A percentile compares a stretch with the other conserved stretches of the same genome.
Evolutionary conservation across 2,113 vertebrate genomes (phyloP).

Genomic region (Pycnonotus jocosus): DNA sequence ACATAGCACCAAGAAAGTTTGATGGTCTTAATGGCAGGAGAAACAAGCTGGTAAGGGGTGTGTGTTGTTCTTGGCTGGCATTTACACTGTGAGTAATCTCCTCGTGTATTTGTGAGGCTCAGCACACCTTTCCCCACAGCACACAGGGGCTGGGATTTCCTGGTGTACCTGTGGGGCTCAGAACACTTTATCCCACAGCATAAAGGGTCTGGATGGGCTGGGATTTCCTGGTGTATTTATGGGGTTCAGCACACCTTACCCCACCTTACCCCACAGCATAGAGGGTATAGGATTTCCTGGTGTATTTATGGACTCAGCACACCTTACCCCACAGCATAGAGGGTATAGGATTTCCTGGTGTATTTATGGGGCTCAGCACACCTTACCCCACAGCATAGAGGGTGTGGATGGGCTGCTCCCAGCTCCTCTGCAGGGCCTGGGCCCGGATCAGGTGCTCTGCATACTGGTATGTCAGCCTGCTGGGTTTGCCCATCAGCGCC

Average conservation of each 20-base stretch:
- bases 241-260: no score
- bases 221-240: neutral
- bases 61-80: neutral
- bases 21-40: neutral
- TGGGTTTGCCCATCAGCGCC: slow-evolving; percentile 84
- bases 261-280: neutral
- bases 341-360: neutral
- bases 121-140: slow-evolving; percentile 73
- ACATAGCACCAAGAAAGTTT: rapidly evolving
- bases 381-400: slow-evolving; percentile 86
- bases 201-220: slow-evolving; percentile 78
- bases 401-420: slow-evolving; percentile 72
- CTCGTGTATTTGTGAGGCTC: rapidly evolving
- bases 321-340: slow-evolving; percentile 73
- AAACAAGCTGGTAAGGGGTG: neutral
- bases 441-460: slow-evolving; percentile 82
- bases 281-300: neutral
- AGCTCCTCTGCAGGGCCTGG: slow-evolving; percentile 71
- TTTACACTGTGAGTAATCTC: neutral
- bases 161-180: rapidly evolving
- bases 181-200: slow-evolving; percentile 77
- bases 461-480: slow-evolving; percentile 84
- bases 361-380: rapidly evolving
- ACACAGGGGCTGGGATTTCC: slow-evolving; percentile 68
- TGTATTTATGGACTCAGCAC: rapidly evolving